phyloP scores from a whole-genome alignment of 2,888 invertebrate genomes.

The Trachelus iudaicus region DNA sequence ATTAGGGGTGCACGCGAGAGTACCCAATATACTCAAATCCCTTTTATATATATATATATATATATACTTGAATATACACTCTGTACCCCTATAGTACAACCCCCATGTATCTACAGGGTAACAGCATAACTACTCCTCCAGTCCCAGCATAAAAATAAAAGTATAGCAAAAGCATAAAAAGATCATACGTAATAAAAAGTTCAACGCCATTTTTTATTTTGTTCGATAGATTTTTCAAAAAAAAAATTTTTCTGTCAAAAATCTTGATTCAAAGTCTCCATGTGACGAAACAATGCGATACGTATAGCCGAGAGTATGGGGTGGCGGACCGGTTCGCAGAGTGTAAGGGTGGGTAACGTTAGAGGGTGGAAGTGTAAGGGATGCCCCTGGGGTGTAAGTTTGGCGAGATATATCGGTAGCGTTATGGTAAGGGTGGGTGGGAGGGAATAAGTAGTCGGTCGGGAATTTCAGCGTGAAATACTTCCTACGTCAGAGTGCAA shows the following conservation, averaged over 20 bases:
- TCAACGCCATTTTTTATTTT: not conserved
- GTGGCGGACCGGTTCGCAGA: not conserved
- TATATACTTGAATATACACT: too few species aligned
- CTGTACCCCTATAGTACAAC: too few species aligned
- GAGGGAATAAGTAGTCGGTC: not conserved
- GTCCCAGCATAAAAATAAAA: not conserved
- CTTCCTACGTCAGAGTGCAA: conserved; percentile 5
- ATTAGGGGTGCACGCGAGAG: too few species aligned
- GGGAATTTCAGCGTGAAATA: not conserved
- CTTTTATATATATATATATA: too few species aligned
- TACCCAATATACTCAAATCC: too few species aligned
- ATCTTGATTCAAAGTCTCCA: not conserved
- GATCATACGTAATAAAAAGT: not conserved
- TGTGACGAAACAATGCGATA: not conserved
- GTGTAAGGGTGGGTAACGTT: not conserved
- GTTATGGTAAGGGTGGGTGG: not conserved
- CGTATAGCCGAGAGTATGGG: not conserved
- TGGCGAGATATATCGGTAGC: too few species aligned
- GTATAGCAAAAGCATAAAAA: not conserved
- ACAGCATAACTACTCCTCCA: too few species aligned
- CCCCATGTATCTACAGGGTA: too few species aligned
- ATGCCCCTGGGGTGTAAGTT: not conserved
- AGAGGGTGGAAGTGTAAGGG: not conserved
- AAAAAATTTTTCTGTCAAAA: not conserved
- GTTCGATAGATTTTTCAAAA: too few species aligned